Conservation (phyloP, 2,888 invertebrate species). For the Mesoligia furuncula region DNA sequence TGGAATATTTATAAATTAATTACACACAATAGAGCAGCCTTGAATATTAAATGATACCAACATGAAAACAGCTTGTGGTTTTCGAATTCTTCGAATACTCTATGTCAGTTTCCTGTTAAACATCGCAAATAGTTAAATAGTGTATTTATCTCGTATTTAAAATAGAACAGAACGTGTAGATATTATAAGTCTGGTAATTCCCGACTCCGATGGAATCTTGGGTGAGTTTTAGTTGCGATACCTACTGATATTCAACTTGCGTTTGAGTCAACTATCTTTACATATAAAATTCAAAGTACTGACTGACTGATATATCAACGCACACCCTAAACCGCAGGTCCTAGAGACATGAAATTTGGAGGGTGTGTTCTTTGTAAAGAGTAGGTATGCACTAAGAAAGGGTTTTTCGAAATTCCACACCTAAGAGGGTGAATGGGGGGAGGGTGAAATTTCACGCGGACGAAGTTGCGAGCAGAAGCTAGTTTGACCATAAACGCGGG, state of each 20-base stretch:
- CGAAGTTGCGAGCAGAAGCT: too few relatives aligned
- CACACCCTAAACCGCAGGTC: too few relatives aligned
- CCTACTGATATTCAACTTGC: not conserved
- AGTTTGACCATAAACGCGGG: not conserved
- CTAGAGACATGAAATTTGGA: too few relatives aligned
- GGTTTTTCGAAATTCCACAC: too few relatives aligned
- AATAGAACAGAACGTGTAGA: not conserved
- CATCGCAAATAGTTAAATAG: constrained; percentile 11
- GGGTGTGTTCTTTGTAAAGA: too few relatives aligned
- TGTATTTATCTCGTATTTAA: too few relatives aligned
- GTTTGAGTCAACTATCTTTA: too few relatives aligned
- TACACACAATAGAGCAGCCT: constrained; percentile 31
- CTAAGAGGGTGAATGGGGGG: too few relatives aligned
- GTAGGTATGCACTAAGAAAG: too few relatives aligned
- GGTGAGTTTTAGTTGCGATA: not conserved
- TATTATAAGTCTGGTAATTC: not conserved
- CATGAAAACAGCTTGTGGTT: constrained; percentile 30
- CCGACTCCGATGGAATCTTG: not conserved
- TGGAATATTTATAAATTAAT: constrained; percentile 24
- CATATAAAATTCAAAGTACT: too few relatives aligned
- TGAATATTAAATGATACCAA: constrained; percentile 45
- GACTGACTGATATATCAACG: too few relatives aligned
- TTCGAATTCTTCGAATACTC: constrained; percentile 43
- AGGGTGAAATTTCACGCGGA: too few relatives aligned
- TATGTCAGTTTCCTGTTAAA: constrained; percentile 40